These are phyloP conservation scores for Aphaenogaster ashmeadi DNA, from an alignment of 1,140 invertebrate genomes.

Conservation along the genomic window DNA sequence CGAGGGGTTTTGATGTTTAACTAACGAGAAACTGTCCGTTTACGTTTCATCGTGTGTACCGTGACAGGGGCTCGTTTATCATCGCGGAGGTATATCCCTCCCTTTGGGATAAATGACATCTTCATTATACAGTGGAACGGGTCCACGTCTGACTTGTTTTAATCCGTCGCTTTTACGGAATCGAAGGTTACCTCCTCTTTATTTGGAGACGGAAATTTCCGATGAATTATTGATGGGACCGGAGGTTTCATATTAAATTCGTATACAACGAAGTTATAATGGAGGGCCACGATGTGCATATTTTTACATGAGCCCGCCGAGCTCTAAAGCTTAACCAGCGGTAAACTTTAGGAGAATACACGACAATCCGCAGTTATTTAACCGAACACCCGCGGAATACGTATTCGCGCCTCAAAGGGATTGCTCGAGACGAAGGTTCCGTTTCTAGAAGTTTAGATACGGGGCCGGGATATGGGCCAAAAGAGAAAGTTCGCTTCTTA, in stretches of 20 bases:
- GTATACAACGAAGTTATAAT: conserved; percentile 4
- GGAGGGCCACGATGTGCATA: conserved; percentile 15
- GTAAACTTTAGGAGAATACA: conserved; percentile 7
- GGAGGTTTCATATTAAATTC: neutral
- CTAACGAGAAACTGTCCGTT: conserved; percentile 23
- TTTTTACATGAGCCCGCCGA: neutral
- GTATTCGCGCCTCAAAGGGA: conserved; percentile 3
- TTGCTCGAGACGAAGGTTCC: conserved; percentile 11
- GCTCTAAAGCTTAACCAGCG: neutral
- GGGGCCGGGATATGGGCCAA: neutral
- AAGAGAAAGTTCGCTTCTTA: conserved; percentile 50
- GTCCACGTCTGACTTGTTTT: neutral
- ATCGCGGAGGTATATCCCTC: neutral
- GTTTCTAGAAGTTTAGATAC: conserved; percentile 20
- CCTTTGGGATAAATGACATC: conserved; percentile 25
- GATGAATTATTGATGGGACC: neutral
- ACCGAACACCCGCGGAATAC: neutral
- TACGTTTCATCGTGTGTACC: conserved; percentile 12
- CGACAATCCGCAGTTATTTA: conserved; percentile 40
- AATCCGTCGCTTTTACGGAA: neutral
- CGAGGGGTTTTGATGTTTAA: conserved; percentile 25
- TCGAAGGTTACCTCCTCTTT: neutral
- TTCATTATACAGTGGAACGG: conserved; percentile 3
- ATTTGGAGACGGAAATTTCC: neutral
- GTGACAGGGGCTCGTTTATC: conserved; percentile 43